Evolutionary conservation across 2,797 vertebrate species (phyloP).

Genomic region (Uromys caudimaculatus): DNA sequence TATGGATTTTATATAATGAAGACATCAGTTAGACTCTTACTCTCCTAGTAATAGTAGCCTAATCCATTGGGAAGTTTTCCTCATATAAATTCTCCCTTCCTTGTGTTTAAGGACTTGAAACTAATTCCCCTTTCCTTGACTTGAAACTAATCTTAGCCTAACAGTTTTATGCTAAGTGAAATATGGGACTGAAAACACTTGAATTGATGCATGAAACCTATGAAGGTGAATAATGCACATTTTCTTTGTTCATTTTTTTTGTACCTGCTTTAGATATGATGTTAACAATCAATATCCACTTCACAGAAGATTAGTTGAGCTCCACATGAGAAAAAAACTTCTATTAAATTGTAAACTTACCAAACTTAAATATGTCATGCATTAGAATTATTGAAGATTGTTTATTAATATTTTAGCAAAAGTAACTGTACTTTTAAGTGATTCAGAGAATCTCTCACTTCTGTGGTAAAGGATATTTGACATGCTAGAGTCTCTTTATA

Average conservation of each 20-base stretch:
- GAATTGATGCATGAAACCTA: not conserved
- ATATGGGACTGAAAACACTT: not conserved
- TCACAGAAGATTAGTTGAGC: not conserved
- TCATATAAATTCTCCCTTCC: constrained; percentile 4
- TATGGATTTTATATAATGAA: not conserved
- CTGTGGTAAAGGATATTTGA: not conserved
- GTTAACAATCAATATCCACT: constrained; percentile 3
- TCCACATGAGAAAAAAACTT: not conserved
- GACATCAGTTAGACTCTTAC: not conserved
- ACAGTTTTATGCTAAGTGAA: not conserved
- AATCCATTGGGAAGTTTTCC: not conserved
- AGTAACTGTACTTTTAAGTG: not conserved
- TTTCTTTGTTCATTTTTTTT: not conserved
- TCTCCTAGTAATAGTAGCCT: not conserved
- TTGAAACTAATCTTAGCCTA: constrained; percentile 1
- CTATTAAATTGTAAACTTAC: constrained; percentile 20
- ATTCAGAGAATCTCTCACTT: not conserved
- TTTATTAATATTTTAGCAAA: not conserved
- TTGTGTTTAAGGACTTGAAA: constrained; percentile 30
- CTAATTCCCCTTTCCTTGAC: not conserved
- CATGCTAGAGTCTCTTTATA: not conserved
- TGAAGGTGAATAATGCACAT: not conserved
- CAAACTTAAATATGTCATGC: not conserved
- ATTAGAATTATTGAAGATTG: not conserved
- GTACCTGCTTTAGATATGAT: not conserved